Evolutionary conservation across 1,140 invertebrate species (phyloP), one percentile per base, ranked within the genome.

Genomic region (Fopius arisanus): DNA sequence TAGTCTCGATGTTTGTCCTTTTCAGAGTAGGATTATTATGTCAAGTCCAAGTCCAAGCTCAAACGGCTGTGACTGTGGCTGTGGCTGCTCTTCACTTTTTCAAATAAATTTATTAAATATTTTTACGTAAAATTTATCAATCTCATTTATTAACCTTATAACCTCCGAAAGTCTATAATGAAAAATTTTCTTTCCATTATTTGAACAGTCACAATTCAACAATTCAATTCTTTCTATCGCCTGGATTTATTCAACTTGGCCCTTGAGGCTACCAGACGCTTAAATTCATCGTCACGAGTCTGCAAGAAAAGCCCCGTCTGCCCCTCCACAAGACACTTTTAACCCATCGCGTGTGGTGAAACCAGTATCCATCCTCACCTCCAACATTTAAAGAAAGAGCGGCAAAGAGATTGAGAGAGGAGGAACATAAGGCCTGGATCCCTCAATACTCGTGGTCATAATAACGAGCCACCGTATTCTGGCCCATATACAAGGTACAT

Each of bases 211-310:
- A 10, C 4, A 41, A 40, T 23, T 21, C 1, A 23, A 40, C n/a
- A n/a, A n/a, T 41, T 3, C 14, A 21, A 7, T 41, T 67, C 16
- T 23, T 41, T 21, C 12, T 67, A 51, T 21, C 66, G 19, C 31
- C 23, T 21, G 23, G 66, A 4, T 33, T 9, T 66, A 40, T 67
- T 33, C 31, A 37, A 67, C 12, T 23, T n/a, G 66, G 31, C 31
- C 31, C 21, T 51, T 21, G 43, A 43, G 66, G 31, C 66, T 41
- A 67, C 31, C 66, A 67, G 66, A 67, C 66, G 40, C 9, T 67
- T 37, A 41, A 67, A 67, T 67, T 67, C 66, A 67, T 67, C 66
- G 66, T 67, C 66, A 67, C 40, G 66, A 40, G 43, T 21, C 66
- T 67, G 31, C 16, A 3, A 9, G 33, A 67, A 41, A 21, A 26